Percentiles rank a stretch among this genome's conserved stretches.
Evolutionary conservation across 2,797 vertebrate genomes (phyloP).

Genomic region (Esox lucius): DNA sequence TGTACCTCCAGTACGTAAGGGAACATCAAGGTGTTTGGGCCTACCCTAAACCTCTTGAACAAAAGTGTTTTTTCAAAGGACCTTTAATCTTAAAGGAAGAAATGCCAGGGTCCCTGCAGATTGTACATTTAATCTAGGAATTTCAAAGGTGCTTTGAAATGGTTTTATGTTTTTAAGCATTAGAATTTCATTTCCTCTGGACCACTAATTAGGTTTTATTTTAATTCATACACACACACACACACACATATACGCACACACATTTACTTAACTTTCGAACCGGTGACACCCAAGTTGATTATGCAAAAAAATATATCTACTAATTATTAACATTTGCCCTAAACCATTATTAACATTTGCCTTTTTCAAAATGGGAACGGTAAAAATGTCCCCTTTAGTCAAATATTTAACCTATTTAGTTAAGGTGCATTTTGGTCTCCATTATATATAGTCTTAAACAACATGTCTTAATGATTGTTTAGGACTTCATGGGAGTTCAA

Average conservation of each 20-base stretch:
- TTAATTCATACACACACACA: slow-evolving; percentile 22
- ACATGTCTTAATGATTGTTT: too few relatives aligned
- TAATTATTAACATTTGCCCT: too few relatives aligned
- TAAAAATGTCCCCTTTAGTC: too few relatives aligned
- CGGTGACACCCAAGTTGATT: too few relatives aligned
- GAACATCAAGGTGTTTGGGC: slow-evolving; percentile 15
- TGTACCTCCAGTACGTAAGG: background rate
- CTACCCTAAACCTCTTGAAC: slow-evolving; percentile 12
- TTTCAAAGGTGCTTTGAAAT: slow-evolving; percentile 29
- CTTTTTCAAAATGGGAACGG: too few relatives aligned
- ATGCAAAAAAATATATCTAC: too few relatives aligned
- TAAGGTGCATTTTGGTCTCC: too few relatives aligned
- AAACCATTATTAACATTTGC: too few relatives aligned
- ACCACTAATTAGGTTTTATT: slow-evolving; percentile 11
- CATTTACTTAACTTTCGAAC: background rate
- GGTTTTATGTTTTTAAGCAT: slow-evolving; percentile 19
- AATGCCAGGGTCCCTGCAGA: slow-evolving; percentile 27
- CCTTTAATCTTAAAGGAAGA: slow-evolving; percentile 36
- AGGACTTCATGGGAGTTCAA: too few relatives aligned
- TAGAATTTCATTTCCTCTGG: slow-evolving; percentile 43
- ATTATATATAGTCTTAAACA: too few relatives aligned
- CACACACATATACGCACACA: slow-evolving; percentile 32
- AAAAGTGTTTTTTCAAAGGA: slow-evolving; percentile 9
- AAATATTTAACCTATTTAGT: too few relatives aligned
- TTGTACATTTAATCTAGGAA: slow-evolving; percentile 32